Evolutionary conservation across 2,797 vertebrate genomes (phyloP), one percentile per base, ranked within the genome.

Genomic region (Denticeps clupeoides): DNA sequence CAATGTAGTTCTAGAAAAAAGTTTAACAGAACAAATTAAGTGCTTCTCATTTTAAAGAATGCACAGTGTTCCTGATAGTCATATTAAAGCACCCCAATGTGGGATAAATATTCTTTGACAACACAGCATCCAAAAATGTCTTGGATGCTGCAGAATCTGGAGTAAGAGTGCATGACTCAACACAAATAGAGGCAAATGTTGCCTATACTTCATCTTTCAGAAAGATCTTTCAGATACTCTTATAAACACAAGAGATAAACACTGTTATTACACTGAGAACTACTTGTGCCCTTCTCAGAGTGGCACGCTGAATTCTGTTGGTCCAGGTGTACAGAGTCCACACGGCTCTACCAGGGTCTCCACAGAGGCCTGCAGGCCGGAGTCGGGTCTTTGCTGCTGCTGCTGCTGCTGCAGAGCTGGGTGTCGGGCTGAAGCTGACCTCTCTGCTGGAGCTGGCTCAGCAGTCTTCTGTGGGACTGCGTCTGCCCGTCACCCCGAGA

Each of bases 321-420:
- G 19, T 19, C 32, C 3, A 1, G 19, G 22, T 29, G 7, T 8
- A 16, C 18, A 44, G n/a, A 1, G 23, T 47, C 9, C 37, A 16
- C 1, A 3, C n/a, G 5, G 5, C 63, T 52, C 75, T 80, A 89
- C 87, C 86, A 83, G 35, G 82, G 87, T 67, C 88, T 82, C 85
- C 85, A 86, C 63, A 87, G 75, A 29, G 46, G 62, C 13, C 50
- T 24, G 60, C 62, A 35, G 15, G 46, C 43, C 47, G 53, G 55
- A 27, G 58, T 59, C 43, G 59, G 50, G 1, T 77, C 69, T 52
- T 86, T 85, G 19, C 65, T 45, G 0, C 73, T 58, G 50, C 49
- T 38, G 45, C 59, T 73, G 21, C 64, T 66, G 24, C 58, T 4
- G 80, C 70, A 11, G 73, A 72, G 44, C 56, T 60, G 0, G 73